phyloP scores from a whole-genome alignment of 2,888 invertebrate species.

The Hypselothyrea guttata region DNA sequence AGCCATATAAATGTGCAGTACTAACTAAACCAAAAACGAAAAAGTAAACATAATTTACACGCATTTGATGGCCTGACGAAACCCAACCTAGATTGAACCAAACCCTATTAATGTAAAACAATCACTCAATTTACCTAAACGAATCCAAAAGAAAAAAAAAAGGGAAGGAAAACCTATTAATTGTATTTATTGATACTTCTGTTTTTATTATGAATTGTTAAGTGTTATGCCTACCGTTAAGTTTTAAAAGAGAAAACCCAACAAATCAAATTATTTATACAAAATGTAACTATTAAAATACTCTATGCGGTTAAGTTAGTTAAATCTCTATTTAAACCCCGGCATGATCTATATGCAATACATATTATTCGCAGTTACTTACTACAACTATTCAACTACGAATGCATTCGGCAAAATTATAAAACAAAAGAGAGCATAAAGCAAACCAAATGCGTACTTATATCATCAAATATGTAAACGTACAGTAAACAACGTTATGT shows the following conservation, averaged over 20 bases:
- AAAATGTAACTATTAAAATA: constrained; percentile 55
- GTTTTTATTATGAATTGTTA: constrained; percentile 57
- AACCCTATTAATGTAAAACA: constrained; percentile 70
- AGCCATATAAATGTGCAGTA: constrained; percentile 30
- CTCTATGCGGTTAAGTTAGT: constrained; percentile 69
- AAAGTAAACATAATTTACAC: constrained; percentile 18
- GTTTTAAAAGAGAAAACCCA: constrained; percentile 54
- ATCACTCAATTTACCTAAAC: constrained; percentile 76
- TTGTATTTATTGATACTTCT: constrained; percentile 54
- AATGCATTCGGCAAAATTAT: constrained; percentile 56
- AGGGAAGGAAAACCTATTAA: constrained; percentile 28
- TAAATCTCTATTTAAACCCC: constrained; percentile 39
- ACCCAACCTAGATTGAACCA: constrained; percentile 57
- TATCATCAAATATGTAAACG: constrained; percentile 54
- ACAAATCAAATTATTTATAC: constrained; percentile 62
- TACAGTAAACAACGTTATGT: constrained; percentile 65
- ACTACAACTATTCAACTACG: constrained; percentile 47
- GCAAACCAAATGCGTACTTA: constrained; percentile 56
- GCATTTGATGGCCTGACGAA: not conserved
- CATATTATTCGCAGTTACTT: constrained; percentile 42
- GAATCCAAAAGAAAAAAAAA: constrained; percentile 7
- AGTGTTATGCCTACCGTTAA: constrained; percentile 76
- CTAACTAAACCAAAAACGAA: constrained; percentile 20
- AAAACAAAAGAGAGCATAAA: too few species aligned
- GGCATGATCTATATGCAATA: constrained; percentile 43